Evolutionary conservation across 2,797 vertebrate genomes (phyloP).

Genomic region (Sylvia borin): DNA sequence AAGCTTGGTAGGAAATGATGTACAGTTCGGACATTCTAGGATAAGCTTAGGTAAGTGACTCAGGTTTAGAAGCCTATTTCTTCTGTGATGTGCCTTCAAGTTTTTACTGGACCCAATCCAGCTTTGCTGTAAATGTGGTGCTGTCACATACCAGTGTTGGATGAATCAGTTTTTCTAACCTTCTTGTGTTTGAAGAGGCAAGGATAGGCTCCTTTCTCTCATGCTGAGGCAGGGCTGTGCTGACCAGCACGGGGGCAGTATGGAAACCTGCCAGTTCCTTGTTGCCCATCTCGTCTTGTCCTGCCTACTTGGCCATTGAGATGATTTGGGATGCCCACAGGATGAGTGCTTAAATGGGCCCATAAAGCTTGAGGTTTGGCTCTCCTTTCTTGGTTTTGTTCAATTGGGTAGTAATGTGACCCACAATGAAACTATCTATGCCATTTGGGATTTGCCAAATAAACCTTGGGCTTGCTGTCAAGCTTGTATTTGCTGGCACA

Average conservation of each 20-base stretch:
- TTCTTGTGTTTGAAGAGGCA: background rate
- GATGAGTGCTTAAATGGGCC: background rate
- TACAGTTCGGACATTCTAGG: background rate
- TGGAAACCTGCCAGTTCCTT: background rate
- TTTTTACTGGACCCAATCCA: background rate
- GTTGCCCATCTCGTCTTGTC: background rate
- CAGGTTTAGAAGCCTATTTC: background rate
- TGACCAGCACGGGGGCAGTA: background rate
- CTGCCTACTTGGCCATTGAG: background rate
- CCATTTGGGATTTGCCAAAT: slow-evolving; percentile 37
- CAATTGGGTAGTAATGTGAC: background rate
- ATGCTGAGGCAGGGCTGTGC: background rate
- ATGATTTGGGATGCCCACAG: slow-evolving; percentile 18
- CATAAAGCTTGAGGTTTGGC: slow-evolving; percentile 57
- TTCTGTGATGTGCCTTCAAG: background rate
- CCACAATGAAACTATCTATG: background rate
- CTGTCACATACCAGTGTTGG: background rate
- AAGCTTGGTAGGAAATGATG: background rate
- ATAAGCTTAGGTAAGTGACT: background rate
- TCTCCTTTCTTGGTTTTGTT: background rate
- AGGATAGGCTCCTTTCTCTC: background rate
- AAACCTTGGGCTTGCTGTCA: slow-evolving; percentile 38
- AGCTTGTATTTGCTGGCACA: slow-evolving; percentile 11
- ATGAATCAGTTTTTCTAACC: slow-evolving; percentile 7
- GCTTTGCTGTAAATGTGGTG: background rate